Percentiles rank a stretch among this genome's conserved stretches.
phyloP scores from a whole-genome alignment of 2,888 invertebrate genomes.

The Hetaerina titia region DNA sequence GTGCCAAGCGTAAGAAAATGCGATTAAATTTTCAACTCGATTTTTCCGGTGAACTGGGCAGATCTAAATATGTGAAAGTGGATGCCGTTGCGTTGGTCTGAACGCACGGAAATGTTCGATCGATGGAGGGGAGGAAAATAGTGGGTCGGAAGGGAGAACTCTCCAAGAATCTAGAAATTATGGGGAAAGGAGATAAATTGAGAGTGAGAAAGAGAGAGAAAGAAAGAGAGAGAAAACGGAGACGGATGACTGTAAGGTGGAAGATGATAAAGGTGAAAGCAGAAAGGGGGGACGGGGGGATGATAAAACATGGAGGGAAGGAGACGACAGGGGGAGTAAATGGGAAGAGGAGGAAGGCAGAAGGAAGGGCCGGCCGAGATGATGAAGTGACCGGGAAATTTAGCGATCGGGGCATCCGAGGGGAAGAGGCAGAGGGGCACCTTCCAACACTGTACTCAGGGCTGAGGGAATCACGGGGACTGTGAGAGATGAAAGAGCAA shows the following conservation, averaged over 20 bases:
- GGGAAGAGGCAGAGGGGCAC: neutral
- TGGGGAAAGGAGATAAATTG: neutral
- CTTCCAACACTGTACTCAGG: neutral
- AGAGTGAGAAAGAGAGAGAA: neutral
- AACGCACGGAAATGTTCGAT: neutral
- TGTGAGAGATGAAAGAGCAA: neutral
- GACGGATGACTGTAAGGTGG: neutral
- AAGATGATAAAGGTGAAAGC: neutral
- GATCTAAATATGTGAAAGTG: neutral
- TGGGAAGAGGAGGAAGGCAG: neutral
- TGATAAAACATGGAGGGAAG: neutral
- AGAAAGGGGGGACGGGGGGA: neutral
- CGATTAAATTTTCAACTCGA: neutral
- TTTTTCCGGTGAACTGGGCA: neutral
- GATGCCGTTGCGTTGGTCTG: neutral
- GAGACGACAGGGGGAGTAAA: neutral
- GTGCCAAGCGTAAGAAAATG: neutral
- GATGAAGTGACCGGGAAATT: neutral
- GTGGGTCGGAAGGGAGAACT: neutral
- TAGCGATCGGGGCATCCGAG: neutral
- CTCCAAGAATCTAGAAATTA: neutral
- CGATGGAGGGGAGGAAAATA: neutral
- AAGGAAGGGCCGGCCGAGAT: neutral
- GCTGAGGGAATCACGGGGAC: neutral
- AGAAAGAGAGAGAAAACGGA: neutral